phyloP scores from a whole-genome alignment of 1,140 invertebrate genomes.

The Meloidogyne exigua region DNA sequence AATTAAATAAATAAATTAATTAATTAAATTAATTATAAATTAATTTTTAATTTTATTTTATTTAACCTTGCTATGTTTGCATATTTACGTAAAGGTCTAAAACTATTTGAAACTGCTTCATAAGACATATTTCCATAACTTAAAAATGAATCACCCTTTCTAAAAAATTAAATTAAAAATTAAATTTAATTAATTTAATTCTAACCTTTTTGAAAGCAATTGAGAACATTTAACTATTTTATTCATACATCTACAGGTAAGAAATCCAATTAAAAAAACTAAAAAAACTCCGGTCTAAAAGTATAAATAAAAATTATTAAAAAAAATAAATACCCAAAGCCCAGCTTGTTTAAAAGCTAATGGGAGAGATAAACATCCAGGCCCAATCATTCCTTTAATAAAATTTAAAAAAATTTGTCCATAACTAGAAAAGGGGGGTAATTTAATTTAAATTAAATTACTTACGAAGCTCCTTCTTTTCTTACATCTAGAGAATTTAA shows the following conservation, averaged over 20 bases:
- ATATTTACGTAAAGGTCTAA: constrained; percentile 31
- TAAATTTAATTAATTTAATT: constrained; percentile 7
- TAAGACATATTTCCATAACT: constrained; percentile 56
- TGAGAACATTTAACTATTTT: constrained; percentile 58
- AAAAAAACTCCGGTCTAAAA: constrained; percentile 45
- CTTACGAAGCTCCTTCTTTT: background rate
- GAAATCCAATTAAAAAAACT: constrained; percentile 53
- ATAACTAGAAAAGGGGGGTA: background rate
- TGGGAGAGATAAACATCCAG: constrained; percentile 55
- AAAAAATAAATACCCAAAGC: constrained; percentile 32
- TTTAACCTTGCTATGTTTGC: constrained; percentile 34
- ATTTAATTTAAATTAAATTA: background rate
- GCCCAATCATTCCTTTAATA: constrained; percentile 54
- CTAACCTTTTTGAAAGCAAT: constrained; percentile 41
- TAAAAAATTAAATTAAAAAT: constrained; percentile 10
- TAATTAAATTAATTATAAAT: no score
- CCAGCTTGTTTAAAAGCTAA: constrained; percentile 59
- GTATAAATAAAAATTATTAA: background rate
- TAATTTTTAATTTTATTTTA: constrained; percentile 7
- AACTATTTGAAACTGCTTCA: constrained; percentile 49
- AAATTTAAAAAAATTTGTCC: constrained; percentile 16
- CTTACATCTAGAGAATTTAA: background rate
- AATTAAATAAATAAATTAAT: background rate
- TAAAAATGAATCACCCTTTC: constrained; percentile 44
- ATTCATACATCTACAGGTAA: constrained; percentile 54